Conservation (phyloP, 2,113 vertebrate species). For the Cranoglanis bouderius region DNA sequence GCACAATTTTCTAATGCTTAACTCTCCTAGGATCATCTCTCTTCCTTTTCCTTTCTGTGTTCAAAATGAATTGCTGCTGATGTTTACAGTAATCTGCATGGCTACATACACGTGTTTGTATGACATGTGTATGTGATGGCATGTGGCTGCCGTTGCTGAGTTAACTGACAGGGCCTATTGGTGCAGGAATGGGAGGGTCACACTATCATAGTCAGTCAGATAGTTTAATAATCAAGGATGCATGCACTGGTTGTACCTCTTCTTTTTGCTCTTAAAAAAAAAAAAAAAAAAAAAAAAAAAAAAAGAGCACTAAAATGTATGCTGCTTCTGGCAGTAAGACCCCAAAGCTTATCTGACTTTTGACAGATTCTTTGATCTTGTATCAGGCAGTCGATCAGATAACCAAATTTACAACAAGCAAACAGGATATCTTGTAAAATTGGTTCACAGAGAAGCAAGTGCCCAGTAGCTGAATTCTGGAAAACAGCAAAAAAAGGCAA, state of each 20-base stretch:
- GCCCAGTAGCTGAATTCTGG: not conserved
- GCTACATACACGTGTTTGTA: not conserved
- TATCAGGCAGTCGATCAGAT: not conserved
- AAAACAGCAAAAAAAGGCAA: not conserved
- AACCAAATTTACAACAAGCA: not conserved
- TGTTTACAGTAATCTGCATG: not conserved
- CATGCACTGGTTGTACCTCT: not conserved
- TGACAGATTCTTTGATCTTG: not conserved
- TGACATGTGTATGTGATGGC: not conserved
- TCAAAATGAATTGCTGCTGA: not conserved
- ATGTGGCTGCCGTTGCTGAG: slow-evolving; percentile 27
- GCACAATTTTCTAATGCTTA: slow-evolving; percentile 7
- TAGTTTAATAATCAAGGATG: not conserved
- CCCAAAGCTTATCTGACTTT: not conserved
- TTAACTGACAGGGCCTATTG: slow-evolving; percentile 28
- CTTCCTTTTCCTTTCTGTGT: slow-evolving; percentile 8
- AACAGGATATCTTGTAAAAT: not conserved
- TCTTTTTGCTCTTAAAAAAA: not conserved
- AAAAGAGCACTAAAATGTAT: not conserved
- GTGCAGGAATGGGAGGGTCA: slow-evolving; percentile 35
- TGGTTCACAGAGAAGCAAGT: not conserved
- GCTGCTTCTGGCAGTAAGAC: not conserved
- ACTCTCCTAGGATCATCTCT: slow-evolving; percentile 1
- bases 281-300: not conserved
- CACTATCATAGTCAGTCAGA: slow-evolving; percentile 25